Evolutionary conservation across 2,113 vertebrate species (phyloP).

Genomic region (Amphiprion percula): DNA sequence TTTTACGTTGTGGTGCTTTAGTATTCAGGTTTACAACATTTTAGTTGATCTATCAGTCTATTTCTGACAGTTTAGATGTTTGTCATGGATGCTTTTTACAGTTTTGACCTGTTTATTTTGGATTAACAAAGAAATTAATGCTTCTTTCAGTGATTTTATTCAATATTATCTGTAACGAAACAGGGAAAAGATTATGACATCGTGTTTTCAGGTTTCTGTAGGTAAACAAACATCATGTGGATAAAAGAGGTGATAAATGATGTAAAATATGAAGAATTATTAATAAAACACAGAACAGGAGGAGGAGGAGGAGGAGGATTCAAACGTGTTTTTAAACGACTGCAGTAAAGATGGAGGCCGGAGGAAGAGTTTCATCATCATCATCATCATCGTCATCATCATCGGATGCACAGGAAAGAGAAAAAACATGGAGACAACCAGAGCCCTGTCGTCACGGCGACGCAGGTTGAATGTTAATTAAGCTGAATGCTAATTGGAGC

Average conservation of each 20-base stretch:
- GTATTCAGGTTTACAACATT: too few relatives aligned
- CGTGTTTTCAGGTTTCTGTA: slow-evolving; percentile 9
- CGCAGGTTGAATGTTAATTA: slow-evolving; percentile 81
- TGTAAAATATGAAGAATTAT: not conserved
- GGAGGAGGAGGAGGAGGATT: not conserved
- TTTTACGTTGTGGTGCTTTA: too few relatives aligned
- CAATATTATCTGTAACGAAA: too few relatives aligned
- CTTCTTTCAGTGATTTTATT: too few relatives aligned
- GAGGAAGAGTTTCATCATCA: not conserved
- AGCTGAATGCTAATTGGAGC: slow-evolving; percentile 78
- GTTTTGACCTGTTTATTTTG: too few relatives aligned
- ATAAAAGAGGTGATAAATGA: too few relatives aligned
- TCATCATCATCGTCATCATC: too few relatives aligned
- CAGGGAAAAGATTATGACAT: slow-evolving; percentile 8
- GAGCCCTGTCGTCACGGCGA: slow-evolving; percentile 56
- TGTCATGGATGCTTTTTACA: too few relatives aligned
- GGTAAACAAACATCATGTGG: not conserved
- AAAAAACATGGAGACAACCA: slow-evolving; percentile 18
- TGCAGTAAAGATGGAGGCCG: slow-evolving; percentile 13
- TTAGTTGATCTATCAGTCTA: too few relatives aligned
- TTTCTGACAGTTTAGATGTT: too few relatives aligned
- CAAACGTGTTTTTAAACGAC: slow-evolving; percentile 6
- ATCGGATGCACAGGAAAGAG: slow-evolving; percentile 12
- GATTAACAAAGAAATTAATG: too few relatives aligned
- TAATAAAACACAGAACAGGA: too few relatives aligned